Evolutionary conservation across 64 coral and sea anemone genomes (phyloP).

Genomic region (Anthopleura sola): DNA sequence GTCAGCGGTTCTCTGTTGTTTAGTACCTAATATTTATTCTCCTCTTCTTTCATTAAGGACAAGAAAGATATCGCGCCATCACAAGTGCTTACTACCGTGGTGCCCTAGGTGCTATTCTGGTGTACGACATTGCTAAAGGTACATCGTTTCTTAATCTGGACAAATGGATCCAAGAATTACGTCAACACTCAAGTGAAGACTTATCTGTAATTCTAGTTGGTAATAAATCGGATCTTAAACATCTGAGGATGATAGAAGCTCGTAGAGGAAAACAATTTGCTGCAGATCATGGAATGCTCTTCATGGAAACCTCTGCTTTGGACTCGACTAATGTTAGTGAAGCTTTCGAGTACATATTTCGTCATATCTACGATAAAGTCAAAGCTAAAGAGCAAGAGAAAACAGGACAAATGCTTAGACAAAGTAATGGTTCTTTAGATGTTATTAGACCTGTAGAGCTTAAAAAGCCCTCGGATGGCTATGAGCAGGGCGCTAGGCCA

Average conservation of each 20-base stretch:
- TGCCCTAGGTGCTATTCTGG: conserved; percentile 83
- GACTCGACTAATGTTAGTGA: conserved; percentile 80
- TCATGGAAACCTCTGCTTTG: conserved; percentile 90
- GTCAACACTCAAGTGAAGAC: conserved; percentile 67
- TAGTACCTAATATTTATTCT: neutral
- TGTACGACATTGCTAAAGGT: conserved; percentile 94
- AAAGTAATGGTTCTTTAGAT: conserved; percentile 24
- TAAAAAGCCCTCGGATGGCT: neutral
- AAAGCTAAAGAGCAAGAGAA: conserved; percentile 50
- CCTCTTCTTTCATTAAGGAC: conserved; percentile 25
- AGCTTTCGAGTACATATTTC: conserved; percentile 82
- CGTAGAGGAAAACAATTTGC: conserved; percentile 67
- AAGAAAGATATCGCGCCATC: conserved; percentile 96
- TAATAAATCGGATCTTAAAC: conserved; percentile 89
- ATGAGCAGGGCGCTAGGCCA: neutral
- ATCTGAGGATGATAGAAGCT: conserved; percentile 86
- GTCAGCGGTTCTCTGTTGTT: too few relatives aligned
- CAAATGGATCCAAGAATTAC: conserved; percentile 85
- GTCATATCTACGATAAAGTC: conserved; percentile 72
- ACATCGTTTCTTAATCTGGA: conserved; percentile 89
- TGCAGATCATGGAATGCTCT: conserved; percentile 67
- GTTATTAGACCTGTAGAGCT: conserved; percentile 13
- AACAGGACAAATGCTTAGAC: conserved; percentile 17
- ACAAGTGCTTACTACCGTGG: conserved; percentile 98
- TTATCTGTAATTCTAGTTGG: conserved; percentile 76